A percentile compares a stretch with the other conserved stretches of the same genome.
Evolutionary conservation across 2,113 vertebrate genomes (phyloP).

Genomic region (Circaetus cinerascens): DNA sequence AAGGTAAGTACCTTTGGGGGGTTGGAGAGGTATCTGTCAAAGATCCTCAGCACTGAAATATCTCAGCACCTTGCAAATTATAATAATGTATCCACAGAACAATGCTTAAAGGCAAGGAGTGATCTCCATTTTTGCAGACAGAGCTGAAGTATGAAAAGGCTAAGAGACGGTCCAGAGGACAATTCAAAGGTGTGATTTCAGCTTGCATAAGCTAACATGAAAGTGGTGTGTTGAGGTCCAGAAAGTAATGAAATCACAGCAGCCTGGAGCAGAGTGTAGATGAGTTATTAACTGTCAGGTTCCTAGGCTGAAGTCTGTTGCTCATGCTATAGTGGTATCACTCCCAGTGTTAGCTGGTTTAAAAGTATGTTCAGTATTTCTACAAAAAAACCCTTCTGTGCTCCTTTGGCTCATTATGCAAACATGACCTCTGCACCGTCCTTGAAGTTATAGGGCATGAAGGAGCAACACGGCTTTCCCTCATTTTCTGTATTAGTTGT

Average conservation of each 20-base stretch:
- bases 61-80: slow-evolving; percentile 48
- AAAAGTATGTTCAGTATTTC: background rate
- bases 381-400: background rate
- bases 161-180: slow-evolving; percentile 18
- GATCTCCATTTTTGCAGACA: slow-evolving; percentile 29
- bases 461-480: background rate
- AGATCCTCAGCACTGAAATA: slow-evolving; percentile 36
- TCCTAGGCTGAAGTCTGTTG: background rate
- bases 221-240: background rate
- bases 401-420: background rate
- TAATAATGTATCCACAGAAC: slow-evolving; percentile 20
- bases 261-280: background rate
- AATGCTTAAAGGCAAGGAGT: slow-evolving; percentile 48
- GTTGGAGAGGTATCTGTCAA: slow-evolving; percentile 62
- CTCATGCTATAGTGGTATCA: background rate
- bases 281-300: background rate
- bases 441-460: background rate
- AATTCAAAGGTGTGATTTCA: slow-evolving; percentile 16
- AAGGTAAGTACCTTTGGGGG: slow-evolving; percentile 77
- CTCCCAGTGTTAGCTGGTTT: background rate
- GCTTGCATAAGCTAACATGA: slow-evolving; percentile 30
- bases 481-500: background rate
- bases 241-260: background rate
- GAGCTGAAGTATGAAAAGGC: background rate
- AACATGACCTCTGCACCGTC: background rate